These are phyloP conservation scores for Drosophila tani DNA, from an alignment of 1,140 invertebrate species.

Conservation along the genomic window DNA sequence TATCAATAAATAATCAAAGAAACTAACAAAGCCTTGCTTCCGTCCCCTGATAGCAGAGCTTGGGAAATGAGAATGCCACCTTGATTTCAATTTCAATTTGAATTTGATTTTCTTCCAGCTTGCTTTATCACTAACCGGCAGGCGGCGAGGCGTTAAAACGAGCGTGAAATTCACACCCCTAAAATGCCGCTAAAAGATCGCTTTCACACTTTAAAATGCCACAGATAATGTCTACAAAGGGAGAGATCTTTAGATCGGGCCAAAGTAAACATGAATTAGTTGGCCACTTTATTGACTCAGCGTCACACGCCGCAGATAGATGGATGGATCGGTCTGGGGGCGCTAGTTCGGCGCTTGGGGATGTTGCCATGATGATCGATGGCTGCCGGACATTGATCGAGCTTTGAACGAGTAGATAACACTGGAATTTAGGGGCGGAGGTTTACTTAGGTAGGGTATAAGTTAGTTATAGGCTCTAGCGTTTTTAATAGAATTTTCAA, in stretches of 20 bases:
- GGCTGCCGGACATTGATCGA: constrained; percentile 35
- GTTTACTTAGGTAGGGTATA: constrained; percentile 19
- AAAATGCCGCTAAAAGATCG: constrained; percentile 56
- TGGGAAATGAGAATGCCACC: constrained; percentile 25
- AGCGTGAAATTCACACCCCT: constrained; percentile 67
- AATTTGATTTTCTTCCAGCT: neutral
- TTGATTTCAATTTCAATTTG: constrained; percentile 35
- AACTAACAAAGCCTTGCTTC: constrained; percentile 33
- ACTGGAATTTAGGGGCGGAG: constrained; percentile 18
- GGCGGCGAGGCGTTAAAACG: constrained; percentile 20
- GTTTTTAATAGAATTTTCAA: neutral
- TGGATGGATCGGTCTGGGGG: constrained; percentile 8
- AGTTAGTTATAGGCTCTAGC: neutral
- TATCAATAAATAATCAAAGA: constrained; percentile 57
- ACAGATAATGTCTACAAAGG: constrained; percentile 44
- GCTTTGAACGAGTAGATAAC: constrained; percentile 12
- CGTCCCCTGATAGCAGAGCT: constrained; percentile 33
- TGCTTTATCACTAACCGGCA: neutral
- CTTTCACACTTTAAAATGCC: constrained; percentile 40
- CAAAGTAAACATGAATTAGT: constrained; percentile 56
- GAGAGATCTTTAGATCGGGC: constrained; percentile 46
- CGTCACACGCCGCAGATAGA: constrained; percentile 36
- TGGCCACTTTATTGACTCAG: constrained; percentile 43
- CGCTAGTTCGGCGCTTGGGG: constrained; percentile 11
- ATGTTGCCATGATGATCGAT: constrained; percentile 29